A percentile compares a stretch with the other conserved stretches of the same genome.
These are phyloP conservation scores for Calameuta idolon DNA, from an alignment of 2,888 invertebrate genomes.

Conservation along the genomic window DNA sequence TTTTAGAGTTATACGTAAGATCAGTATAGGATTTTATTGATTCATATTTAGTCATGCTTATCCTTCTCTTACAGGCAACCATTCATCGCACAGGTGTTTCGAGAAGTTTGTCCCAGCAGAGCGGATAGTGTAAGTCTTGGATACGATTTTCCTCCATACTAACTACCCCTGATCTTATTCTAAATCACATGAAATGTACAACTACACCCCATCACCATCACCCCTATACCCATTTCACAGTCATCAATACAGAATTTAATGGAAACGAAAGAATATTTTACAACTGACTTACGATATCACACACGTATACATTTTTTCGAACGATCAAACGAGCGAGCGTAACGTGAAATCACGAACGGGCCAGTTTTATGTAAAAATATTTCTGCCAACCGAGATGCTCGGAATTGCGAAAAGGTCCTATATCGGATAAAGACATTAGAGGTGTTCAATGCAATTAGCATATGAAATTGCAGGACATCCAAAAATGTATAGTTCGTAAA, in stretches of 20 bases:
- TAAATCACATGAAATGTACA: conserved; percentile 57
- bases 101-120: conserved; percentile 82
- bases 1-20: neutral
- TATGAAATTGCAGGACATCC: neutral
- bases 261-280: conserved; percentile 24
- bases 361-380: neutral
- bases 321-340: neutral
- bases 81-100: conserved; percentile 83
- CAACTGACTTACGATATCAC: conserved; percentile 4
- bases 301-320: conserved; percentile 4
- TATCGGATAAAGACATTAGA: neutral
- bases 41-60: neutral
- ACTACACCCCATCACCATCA: conserved; percentile 46
- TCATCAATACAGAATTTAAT: conserved; percentile 49
- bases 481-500: neutral
- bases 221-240: conserved; percentile 49
- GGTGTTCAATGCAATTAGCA: neutral
- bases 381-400: neutral
- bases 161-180: conserved; percentile 58
- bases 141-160: conserved; percentile 56
- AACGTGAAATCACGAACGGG: neutral
- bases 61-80: conserved; percentile 74
- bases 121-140: conserved; percentile 75
- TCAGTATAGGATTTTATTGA: neutral
- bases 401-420: neutral